phyloP scores from a whole-genome alignment of 2,797 vertebrate species.

The Hippopotamyrus pictus region DNA sequence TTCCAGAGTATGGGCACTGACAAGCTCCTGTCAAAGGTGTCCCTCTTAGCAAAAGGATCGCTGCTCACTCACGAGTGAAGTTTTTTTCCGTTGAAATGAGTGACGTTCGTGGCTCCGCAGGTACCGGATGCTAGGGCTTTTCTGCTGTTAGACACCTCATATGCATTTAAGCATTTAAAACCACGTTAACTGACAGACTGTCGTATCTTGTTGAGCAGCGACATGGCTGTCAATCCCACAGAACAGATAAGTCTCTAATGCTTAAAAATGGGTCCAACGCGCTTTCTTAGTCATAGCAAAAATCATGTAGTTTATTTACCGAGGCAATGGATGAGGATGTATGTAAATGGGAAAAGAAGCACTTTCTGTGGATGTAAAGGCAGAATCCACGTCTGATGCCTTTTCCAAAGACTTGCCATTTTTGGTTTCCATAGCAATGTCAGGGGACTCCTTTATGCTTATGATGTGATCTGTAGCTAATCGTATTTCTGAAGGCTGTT shows the following conservation, averaged over 20 bases:
- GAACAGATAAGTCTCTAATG: neutral
- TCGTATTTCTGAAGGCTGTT: slow-evolving; percentile 54
- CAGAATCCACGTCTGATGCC: neutral
- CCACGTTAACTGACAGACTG: neutral
- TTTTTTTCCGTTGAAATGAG: neutral
- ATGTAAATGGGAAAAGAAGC: neutral
- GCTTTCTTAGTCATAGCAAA: neutral
- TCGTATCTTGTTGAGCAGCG: neutral
- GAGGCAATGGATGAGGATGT: neutral
- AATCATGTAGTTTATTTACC: neutral
- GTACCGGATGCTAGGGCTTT: neutral
- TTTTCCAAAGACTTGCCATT: slow-evolving; percentile 15
- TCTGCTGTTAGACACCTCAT: neutral
- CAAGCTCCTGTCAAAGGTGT: neutral
- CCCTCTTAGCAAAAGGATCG: neutral
- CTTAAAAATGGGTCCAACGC: neutral
- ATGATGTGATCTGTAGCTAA: slow-evolving; percentile 47
- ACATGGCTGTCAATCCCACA: neutral
- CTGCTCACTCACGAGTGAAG: neutral
- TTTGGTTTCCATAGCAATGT: slow-evolving; percentile 55
- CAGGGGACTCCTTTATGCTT: slow-evolving; percentile 48
- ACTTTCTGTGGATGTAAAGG: neutral
- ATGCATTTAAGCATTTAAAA: neutral
- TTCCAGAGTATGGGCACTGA: neutral
- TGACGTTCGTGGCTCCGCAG: neutral